These are phyloP conservation scores for Xenops minutus DNA, from an alignment of 2,797 vertebrate genomes.

Conservation along the genomic window DNA sequence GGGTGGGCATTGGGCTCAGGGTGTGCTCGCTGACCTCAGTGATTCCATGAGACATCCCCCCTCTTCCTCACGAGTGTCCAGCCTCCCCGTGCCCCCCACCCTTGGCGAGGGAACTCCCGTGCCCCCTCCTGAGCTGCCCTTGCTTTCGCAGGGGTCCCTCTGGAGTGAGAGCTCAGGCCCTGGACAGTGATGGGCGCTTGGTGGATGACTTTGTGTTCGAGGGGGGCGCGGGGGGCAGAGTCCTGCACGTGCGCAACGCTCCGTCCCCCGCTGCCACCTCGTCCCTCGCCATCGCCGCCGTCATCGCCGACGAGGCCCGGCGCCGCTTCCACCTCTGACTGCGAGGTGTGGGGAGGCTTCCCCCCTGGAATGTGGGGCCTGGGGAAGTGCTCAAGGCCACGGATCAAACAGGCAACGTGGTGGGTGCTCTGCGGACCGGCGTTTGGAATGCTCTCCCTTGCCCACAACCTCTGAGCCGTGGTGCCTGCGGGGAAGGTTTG, in stretches of 20 bases:
- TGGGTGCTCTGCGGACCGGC: not conserved
- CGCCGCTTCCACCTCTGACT: slow-evolving; percentile 81
- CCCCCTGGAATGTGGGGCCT: not conserved
- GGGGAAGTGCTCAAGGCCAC: not conserved
- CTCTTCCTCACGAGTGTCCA: not conserved
- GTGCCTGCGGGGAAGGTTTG: not conserved
- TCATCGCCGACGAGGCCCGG: slow-evolving; percentile 86
- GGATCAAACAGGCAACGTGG: not conserved
- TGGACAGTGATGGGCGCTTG: slow-evolving; percentile 87
- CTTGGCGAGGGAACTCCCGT: not conserved
- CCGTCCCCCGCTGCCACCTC: slow-evolving; percentile 96
- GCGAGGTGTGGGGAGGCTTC: too few relatives aligned
- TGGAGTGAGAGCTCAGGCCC: slow-evolving; percentile 91
- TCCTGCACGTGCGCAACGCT: slow-evolving; percentile 94
- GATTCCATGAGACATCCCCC: not conserved
- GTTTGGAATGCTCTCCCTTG: fast-evolving
- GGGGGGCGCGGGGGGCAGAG: slow-evolving; percentile 80
- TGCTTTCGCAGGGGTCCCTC: slow-evolving; percentile 81
- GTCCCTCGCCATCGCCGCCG: slow-evolving; percentile 89
- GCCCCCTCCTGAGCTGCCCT: not conserved
- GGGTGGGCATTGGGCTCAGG: too few relatives aligned
- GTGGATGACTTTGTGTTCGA: slow-evolving; percentile 97
- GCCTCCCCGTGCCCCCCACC: not conserved
- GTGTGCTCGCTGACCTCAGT: fast-evolving
- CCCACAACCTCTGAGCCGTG: not conserved